Evolutionary conservation across 2,888 invertebrate species (phyloP), one percentile per base, ranked within the genome.

Genomic region (Macaria liturata): DNA sequence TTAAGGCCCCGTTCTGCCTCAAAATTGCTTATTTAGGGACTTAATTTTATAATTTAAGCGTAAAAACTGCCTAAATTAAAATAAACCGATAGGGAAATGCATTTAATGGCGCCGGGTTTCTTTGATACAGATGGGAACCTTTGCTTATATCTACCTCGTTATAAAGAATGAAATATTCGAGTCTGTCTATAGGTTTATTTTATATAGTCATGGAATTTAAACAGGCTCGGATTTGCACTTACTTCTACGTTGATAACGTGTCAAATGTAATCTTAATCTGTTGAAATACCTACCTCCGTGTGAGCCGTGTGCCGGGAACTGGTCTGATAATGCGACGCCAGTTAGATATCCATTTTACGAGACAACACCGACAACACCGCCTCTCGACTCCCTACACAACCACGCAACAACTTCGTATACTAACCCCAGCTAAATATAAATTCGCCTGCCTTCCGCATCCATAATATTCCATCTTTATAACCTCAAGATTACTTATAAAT

Each of bases 311-410:
- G 69, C 74, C 68, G 62, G 68, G 73, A 85, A 86, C 89, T 76
- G 80, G 87, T 85, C 76, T 80, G 84, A 84, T 87, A 86, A 84
- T 84, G 81, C 77, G 72, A 75, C 67, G 78, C 82, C 80, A 83
- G 80, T 89, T 87, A 89, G 78, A 83, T 88, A 84, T 79, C 82
- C 84, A 90, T 84, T 91, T 91, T 91, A 90, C 75, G 88, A 83
- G 88, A 84, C 87, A 80, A 77, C 78, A 69, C 72, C 66, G 74
- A 79, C 77, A 79, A 81, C 81, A 80, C 20, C 79, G 81, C 82
- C 80, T 82, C 79, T 81, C 76, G 76, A 76, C 79, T 79, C 79
- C 81, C 78, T 72, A 68, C 69, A 64, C 52, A 57, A 58, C 52
- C 58, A 39, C 51, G 20, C 42, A 50, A 57, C 66, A 67, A 47